Conservation (phyloP, 2,888 invertebrate genomes). For the Venusia cambrica region DNA sequence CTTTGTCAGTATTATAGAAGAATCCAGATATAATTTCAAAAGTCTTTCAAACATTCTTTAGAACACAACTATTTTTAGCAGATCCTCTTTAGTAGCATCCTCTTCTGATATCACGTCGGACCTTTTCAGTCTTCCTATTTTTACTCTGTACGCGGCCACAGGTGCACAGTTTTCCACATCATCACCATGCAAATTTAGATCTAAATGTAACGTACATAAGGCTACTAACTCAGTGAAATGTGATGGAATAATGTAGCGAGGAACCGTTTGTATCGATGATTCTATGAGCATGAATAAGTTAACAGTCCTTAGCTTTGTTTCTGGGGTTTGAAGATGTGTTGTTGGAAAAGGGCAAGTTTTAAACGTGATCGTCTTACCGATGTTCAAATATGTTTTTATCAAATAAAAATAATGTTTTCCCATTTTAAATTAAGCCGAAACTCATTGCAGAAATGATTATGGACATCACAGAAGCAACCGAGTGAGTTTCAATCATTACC, state of each 20-base stretch:
- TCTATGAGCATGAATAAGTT: constrained; percentile 49
- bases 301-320: constrained; percentile 40
- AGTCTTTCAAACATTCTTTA: no score
- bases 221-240: constrained; percentile 26
- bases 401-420: no score
- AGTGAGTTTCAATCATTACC: no score
- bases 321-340: constrained; percentile 37
- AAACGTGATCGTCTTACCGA: constrained; percentile 26
- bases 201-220: constrained; percentile 26
- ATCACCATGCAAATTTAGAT: constrained; percentile 4
- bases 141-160: constrained; percentile 43
- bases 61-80: constrained; percentile 14
- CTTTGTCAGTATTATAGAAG: no score
- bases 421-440: no score
- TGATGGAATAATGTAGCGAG: constrained; percentile 39
- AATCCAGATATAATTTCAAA: no score
- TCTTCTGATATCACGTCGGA: constrained; percentile 36
- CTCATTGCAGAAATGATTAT: no score
- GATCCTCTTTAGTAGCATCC: constrained; percentile 22
- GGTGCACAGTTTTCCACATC: constrained; percentile 38
- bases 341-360: constrained; percentile 29
- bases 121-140: constrained; percentile 43
- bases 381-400: constrained; percentile 4
- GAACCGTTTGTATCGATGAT: constrained; percentile 49
- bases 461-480: no score